A percentile compares a stretch with the other conserved stretches of the same genome.
Evolutionary conservation across 2,797 vertebrate genomes (phyloP).

Genomic region (Tadarida brasiliensis): DNA sequence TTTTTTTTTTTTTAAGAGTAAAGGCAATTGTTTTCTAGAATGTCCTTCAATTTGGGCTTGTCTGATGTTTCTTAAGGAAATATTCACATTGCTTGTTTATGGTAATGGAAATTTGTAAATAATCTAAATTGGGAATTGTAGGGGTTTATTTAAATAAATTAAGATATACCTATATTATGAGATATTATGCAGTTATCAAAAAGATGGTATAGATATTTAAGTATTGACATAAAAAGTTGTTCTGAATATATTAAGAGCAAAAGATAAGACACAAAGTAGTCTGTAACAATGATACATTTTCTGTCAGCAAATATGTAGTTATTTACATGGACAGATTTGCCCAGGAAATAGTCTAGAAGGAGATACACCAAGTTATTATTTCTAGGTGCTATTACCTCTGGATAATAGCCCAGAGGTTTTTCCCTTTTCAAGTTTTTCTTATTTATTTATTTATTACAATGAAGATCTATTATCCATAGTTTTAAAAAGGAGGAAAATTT

Average conservation of each 20-base stretch:
- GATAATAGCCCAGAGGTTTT: not conserved
- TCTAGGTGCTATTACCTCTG: not conserved
- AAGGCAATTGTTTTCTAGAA: conserved; percentile 22
- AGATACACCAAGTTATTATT: not conserved
- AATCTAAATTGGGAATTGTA: not conserved
- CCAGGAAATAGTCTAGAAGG: not conserved
- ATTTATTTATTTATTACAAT: not conserved
- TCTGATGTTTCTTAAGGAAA: conserved; percentile 42
- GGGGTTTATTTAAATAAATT: conserved; percentile 28
- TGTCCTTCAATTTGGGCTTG: not conserved
- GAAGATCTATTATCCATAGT: not conserved
- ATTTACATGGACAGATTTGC: not conserved
- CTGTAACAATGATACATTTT: not conserved
- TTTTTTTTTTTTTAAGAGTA: not conserved
- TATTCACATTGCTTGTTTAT: conserved; percentile 27
- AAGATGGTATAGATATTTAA: not conserved
- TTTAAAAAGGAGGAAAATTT: not conserved
- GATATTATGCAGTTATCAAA: not conserved
- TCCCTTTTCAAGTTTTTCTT: not conserved
- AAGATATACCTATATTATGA: not conserved
- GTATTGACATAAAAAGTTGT: conserved; percentile 9
- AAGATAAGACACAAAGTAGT: not conserved
- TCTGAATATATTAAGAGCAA: not conserved
- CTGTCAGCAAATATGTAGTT: not conserved
- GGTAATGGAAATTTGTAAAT: not conserved